Evolutionary conservation across 2,888 invertebrate species (phyloP).

Genomic region (Andrena camellia): DNA sequence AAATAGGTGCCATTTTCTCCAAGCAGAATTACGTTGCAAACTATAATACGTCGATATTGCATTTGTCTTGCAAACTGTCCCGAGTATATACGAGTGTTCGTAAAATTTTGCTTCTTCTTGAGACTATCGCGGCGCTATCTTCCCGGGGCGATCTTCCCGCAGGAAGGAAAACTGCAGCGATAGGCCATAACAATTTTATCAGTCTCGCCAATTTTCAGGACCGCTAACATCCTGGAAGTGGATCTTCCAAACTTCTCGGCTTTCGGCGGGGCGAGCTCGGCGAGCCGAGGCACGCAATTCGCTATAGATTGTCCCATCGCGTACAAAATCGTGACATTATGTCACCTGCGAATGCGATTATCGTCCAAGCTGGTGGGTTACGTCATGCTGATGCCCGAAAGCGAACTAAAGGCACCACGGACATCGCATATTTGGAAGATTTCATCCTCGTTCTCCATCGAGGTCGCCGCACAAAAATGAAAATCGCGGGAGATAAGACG

Average conservation of each 20-base stretch:
- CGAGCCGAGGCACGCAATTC: conserved; percentile 52
- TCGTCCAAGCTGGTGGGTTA: conserved; percentile 52
- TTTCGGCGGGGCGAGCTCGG: conserved; percentile 7
- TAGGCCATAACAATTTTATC: neutral
- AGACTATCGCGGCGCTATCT: neutral
- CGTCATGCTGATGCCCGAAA: conserved; percentile 63
- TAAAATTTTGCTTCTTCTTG: neutral
- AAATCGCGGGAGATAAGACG: conserved; percentile 17
- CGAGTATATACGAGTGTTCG: neutral
- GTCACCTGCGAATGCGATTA: conserved; percentile 63
- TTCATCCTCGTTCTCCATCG: conserved; percentile 27
- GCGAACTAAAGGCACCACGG: conserved; percentile 41
- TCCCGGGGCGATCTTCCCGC: neutral
- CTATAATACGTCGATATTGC: neutral
- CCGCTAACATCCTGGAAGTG: neutral
- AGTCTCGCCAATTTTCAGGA: neutral
- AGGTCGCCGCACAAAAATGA: conserved; percentile 46
- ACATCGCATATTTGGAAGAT: conserved; percentile 67
- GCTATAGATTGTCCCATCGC: conserved; percentile 55
- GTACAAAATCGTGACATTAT: conserved; percentile 67
- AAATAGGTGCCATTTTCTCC: neutral
- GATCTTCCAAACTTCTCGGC: neutral
- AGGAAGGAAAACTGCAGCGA: neutral
- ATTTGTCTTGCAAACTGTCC: neutral
- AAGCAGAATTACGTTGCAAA: neutral